phyloP scores from a whole-genome alignment of 2,888 invertebrate species.

The Nomada goodeniana region DNA sequence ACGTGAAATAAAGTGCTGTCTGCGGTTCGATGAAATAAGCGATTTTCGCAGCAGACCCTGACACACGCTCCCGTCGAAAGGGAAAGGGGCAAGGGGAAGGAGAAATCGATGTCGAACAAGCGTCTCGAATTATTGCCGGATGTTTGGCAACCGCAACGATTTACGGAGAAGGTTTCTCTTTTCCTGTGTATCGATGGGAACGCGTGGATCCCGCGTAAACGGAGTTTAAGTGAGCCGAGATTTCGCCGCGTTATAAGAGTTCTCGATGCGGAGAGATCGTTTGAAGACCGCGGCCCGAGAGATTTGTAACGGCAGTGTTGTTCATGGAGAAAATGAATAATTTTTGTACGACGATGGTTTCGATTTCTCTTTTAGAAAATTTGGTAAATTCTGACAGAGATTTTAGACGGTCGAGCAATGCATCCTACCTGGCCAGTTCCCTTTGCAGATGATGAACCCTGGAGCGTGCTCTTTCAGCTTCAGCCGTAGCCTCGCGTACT shows the following conservation, averaged over 20 bases:
- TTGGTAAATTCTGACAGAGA: too few species aligned
- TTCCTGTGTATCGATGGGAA: conserved; percentile 25
- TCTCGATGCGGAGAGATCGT: neutral
- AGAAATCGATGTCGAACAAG: conserved; percentile 61
- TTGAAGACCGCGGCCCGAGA: neutral
- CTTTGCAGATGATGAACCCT: conserved; percentile 83
- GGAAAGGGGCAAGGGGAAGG: conserved; percentile 34
- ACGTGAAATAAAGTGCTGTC: conserved; percentile 69
- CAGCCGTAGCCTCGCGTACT: conserved; percentile 83
- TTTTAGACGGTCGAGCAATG: too few species aligned
- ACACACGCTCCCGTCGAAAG: neutral
- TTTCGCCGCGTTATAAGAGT: neutral
- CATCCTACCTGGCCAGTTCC: conserved; percentile 83
- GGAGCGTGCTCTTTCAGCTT: conserved; percentile 83
- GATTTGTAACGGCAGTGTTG: neutral
- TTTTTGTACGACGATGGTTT: too few species aligned
- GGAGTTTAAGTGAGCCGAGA: neutral
- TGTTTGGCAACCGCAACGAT: conserved; percentile 57
- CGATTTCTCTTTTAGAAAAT: too few species aligned
- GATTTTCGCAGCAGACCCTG: conserved; percentile 52
- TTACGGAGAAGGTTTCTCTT: conserved; percentile 40
- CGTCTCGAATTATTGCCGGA: conserved; percentile 60
- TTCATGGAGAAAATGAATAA: neutral
- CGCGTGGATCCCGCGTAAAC: neutral
- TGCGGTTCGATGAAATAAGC: conserved; percentile 67